A percentile compares a stretch with the other conserved stretches of the same genome.
Evolutionary conservation across 2,113 vertebrate genomes (phyloP).

Genomic region (Apistogramma diplotaenia): DNA sequence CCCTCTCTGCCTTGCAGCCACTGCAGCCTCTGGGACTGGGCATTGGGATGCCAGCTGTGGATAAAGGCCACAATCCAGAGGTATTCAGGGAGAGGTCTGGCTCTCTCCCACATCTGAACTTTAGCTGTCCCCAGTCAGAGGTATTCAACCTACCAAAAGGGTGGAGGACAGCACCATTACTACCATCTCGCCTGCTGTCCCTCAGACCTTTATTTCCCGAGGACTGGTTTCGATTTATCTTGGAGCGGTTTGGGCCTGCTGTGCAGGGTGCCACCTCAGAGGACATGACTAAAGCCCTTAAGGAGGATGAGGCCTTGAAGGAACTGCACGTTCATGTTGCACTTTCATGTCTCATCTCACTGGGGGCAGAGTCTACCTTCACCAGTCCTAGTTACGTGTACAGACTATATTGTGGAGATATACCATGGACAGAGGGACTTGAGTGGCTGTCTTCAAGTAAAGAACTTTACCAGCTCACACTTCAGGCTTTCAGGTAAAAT

Average conservation of each 20-base stretch:
- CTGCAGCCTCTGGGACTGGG: slow-evolving; percentile 77
- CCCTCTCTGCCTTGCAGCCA: slow-evolving; percentile 77
- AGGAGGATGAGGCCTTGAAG: slow-evolving; percentile 83
- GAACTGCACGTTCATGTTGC: slow-evolving; percentile 85
- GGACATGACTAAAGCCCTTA: slow-evolving; percentile 81
- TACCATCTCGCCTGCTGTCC: slow-evolving; percentile 79
- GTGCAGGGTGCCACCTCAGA: slow-evolving; percentile 80
- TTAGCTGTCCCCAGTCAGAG: slow-evolving; percentile 86
- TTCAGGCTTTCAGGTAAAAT: slow-evolving; percentile 93
- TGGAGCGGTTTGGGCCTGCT: slow-evolving; percentile 83
- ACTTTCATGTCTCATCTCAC: slow-evolving; percentile 85
- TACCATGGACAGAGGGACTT: slow-evolving; percentile 88
- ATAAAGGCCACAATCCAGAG: slow-evolving; percentile 76
- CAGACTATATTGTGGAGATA: slow-evolving; percentile 87
- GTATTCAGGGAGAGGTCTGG: slow-evolving; percentile 73
- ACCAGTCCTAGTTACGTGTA: slow-evolving; percentile 87
- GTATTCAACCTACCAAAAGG: slow-evolving; percentile 83
- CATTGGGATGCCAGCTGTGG: slow-evolving; percentile 74
- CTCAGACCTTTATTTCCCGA: slow-evolving; percentile 87
- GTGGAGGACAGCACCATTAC: slow-evolving; percentile 84
- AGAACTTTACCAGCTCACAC: slow-evolving; percentile 88
- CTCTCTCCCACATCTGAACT: slow-evolving; percentile 72
- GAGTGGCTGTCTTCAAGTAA: slow-evolving; percentile 90
- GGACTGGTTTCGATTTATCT: slow-evolving; percentile 90
- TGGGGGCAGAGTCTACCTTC: slow-evolving; percentile 83